phyloP scores from a whole-genome alignment of 1,140 invertebrate species.

The Rhopalosiphum padi region DNA sequence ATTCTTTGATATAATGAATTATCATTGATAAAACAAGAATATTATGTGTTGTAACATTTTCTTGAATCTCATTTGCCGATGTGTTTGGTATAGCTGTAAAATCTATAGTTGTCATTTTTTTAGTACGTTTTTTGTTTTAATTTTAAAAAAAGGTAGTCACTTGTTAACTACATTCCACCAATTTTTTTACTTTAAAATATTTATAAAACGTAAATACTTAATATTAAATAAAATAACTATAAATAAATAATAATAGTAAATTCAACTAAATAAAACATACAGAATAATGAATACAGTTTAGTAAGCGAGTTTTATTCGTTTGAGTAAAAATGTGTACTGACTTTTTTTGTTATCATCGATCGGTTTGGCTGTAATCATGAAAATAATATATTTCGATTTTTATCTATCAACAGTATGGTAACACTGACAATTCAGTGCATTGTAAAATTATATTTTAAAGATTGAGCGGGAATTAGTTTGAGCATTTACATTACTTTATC shows the following conservation, averaged over 20 bases:
- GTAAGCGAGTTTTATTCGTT: too few species aligned
- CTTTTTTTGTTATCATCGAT: neutral
- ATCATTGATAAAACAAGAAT: constrained; percentile 43
- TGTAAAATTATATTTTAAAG: neutral
- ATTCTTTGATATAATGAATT: constrained; percentile 25
- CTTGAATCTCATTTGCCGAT: constrained; percentile 51
- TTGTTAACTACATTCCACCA: neutral
- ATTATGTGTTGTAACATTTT: constrained; percentile 51
- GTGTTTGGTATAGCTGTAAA: constrained; percentile 47
- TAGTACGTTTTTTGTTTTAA: neutral
- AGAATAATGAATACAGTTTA: too few species aligned
- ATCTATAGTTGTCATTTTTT: constrained; percentile 27
- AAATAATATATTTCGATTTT: neutral
- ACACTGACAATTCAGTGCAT: neutral
- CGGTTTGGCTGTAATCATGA: neutral
- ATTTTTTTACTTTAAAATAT: neutral
- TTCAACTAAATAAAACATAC: neutral
- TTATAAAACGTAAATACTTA: neutral
- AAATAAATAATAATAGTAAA: neutral
- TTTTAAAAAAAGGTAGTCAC: neutral
- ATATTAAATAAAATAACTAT: neutral
- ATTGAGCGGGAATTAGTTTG: neutral
- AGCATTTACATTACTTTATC: neutral
- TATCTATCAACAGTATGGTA: neutral
- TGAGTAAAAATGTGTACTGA: neutral